Conservation (phyloP, 1,140 invertebrate genomes). For the Brachionus asplanchnoidis region DNA sequence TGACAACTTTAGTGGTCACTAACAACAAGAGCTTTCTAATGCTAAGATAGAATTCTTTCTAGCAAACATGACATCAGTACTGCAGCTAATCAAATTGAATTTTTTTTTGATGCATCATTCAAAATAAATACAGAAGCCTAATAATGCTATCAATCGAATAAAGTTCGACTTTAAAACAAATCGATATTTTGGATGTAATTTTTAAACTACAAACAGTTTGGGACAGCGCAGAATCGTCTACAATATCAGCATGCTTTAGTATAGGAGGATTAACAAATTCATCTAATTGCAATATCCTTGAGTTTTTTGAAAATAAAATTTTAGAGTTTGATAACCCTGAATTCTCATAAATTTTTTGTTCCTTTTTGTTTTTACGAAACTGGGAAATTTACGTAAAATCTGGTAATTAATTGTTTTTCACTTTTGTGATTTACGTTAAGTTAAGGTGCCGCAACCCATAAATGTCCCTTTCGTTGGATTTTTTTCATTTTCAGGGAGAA, state of each 20-base stretch:
- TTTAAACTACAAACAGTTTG: constrained; percentile 34
- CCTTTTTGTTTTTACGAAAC: too few species aligned
- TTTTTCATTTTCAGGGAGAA: too few species aligned
- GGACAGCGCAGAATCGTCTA: not conserved
- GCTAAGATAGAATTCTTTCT: constrained; percentile 49
- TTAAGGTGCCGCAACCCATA: too few species aligned
- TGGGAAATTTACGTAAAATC: too few species aligned
- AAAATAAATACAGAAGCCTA: constrained; percentile 41
- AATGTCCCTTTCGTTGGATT: too few species aligned
- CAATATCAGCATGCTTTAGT: constrained; percentile 36
- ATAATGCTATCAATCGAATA: not conserved
- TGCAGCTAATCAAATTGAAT: too few species aligned
- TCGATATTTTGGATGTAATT: constrained; percentile 38
- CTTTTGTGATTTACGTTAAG: too few species aligned
- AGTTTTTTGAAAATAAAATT: too few species aligned
- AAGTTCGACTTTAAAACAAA: not conserved
- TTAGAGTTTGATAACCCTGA: too few species aligned
- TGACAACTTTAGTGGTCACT: constrained; percentile 58
- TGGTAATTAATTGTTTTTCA: too few species aligned
- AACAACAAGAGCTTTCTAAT: constrained; percentile 44
- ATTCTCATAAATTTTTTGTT: too few species aligned
- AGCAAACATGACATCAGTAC: constrained; percentile 43
- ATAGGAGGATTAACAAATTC: not conserved
- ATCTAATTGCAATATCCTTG: not conserved
- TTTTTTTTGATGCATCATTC: too few species aligned